These are phyloP conservation scores for Rotaria macrura DNA, from an alignment of 2,888 invertebrate genomes.

Conservation along the genomic window DNA sequence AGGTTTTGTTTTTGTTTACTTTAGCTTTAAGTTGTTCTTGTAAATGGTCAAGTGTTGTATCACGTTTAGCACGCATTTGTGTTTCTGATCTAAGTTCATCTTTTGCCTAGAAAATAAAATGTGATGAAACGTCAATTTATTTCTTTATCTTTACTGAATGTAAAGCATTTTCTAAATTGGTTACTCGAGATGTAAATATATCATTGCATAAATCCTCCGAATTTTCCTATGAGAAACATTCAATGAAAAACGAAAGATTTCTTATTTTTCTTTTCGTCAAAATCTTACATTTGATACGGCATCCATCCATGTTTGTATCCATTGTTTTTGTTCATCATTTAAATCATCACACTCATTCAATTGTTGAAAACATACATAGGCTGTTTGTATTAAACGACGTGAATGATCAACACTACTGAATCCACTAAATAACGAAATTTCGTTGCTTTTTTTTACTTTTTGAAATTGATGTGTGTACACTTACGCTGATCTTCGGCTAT, in stretches of 20 bases:
- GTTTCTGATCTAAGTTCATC: conserved; percentile 16
- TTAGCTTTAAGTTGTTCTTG: conserved; percentile 4
- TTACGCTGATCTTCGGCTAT: background rate
- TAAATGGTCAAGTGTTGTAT: background rate
- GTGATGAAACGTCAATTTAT: too few species aligned
- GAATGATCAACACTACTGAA: background rate
- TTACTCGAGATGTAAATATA: background rate
- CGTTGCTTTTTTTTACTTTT: background rate
- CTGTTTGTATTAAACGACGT: conserved; percentile 16
- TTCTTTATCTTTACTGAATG: background rate
- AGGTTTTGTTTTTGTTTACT: background rate
- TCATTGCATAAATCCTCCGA: background rate
- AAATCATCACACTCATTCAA: background rate
- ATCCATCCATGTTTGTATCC: conserved; percentile 17
- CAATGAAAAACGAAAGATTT: background rate
- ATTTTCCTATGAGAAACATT: background rate
- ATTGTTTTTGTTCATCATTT: background rate
- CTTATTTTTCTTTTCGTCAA: background rate
- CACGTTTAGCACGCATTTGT: conserved; percentile 11
- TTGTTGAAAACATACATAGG: conserved; percentile 19
- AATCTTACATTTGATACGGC: background rate
- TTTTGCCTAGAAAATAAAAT: background rate
- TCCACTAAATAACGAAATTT: background rate
- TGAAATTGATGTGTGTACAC: background rate
- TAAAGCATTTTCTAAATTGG: background rate